Conservation (phyloP, 2,888 invertebrate genomes). For the Protonemura montana region DNA sequence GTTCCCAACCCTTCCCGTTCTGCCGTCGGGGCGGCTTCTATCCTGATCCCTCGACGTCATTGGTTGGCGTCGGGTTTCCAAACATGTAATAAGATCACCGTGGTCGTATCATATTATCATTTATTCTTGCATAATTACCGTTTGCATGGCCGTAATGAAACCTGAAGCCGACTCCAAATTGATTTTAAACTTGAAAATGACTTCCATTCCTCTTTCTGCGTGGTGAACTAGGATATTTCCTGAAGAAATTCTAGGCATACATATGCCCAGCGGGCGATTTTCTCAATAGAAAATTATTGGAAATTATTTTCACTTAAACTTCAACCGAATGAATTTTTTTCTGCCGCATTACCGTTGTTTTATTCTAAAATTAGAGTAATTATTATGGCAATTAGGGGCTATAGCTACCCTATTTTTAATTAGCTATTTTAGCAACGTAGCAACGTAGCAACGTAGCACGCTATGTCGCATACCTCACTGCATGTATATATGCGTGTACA, state of each 20-base stretch:
- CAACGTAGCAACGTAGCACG: background rate
- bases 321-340: too few relatives aligned
- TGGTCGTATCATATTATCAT: conserved; percentile 27
- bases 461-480: background rate
- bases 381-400: background rate
- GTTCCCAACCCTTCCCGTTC: conserved; percentile 23
- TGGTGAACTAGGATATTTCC: too few relatives aligned
- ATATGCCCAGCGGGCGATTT: too few relatives aligned
- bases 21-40: conserved; percentile 15
- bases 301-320: too few relatives aligned
- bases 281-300: too few relatives aligned
- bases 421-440: background rate
- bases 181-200: too few relatives aligned
- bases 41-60: background rate
- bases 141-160: background rate
- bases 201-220: too few relatives aligned
- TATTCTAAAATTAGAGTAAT: background rate
- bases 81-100: conserved; percentile 35
- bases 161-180: background rate
- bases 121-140: conserved; percentile 26
- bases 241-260: too few relatives aligned
- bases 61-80: conserved; percentile 35
- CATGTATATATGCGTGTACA: background rate
- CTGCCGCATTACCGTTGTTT: too few relatives aligned
- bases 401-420: background rate